Conservation (phyloP, 37 sponge, comb jelly and placozoan genomes). For the Crambe crambe region DNA sequence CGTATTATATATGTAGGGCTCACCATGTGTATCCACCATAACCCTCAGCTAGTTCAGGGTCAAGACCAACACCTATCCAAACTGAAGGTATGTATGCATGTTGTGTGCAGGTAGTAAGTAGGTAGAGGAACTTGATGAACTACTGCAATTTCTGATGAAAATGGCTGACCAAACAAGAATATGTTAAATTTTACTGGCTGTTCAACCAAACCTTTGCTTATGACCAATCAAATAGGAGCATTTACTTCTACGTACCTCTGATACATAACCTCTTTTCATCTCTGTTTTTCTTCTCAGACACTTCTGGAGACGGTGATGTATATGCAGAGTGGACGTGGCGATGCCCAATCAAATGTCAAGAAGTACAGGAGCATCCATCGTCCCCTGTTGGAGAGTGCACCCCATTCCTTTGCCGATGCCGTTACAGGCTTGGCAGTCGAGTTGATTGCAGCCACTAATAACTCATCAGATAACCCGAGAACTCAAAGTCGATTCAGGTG, state of each 20-base stretch:
- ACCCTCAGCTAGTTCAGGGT: slow-evolving; percentile 33
- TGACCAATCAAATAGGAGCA: no score
- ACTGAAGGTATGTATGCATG: slow-evolving; percentile 27
- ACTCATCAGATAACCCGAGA: not conserved
- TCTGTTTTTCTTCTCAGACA: no score
- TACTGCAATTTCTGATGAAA: no score
- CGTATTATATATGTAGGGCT: no score
- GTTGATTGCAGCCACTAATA: slow-evolving; percentile 25
- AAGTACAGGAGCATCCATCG: slow-evolving; percentile 4
- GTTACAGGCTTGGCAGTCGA: slow-evolving; percentile 20
- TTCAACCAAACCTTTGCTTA: no score
- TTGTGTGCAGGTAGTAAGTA: not conserved
- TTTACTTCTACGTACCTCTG: no score
- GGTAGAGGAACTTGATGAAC: not conserved
- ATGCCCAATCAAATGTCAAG: not conserved
- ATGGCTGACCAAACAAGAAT: no score
- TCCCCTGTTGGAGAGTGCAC: slow-evolving; percentile 23
- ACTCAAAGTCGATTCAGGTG: slow-evolving; percentile 15
- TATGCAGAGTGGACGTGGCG: not conserved
- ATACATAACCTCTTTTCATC: no score
- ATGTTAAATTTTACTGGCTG: no score
- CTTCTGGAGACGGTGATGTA: slow-evolving; percentile 31
- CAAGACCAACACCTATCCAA: slow-evolving; percentile 39
- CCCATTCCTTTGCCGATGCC: slow-evolving; percentile 18
- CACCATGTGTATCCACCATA: slow-evolving; percentile 26